A percentile compares a stretch with the other conserved stretches of the same genome.
Conservation (phyloP, 2,888 invertebrate species). For the Diaperis boleti region DNA sequence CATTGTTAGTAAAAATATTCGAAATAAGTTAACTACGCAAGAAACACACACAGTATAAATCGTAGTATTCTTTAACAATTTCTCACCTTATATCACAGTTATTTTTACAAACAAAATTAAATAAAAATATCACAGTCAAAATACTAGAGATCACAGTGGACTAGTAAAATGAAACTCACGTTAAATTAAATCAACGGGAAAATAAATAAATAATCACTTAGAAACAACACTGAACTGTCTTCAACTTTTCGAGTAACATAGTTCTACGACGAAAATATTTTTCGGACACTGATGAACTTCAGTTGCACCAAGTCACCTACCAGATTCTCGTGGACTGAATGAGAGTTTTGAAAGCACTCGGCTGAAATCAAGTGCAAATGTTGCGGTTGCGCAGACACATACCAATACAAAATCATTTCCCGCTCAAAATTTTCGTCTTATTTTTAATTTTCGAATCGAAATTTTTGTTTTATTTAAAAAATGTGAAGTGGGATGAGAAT, state of each 20-base stretch:
- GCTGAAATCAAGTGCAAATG: conserved; percentile 41
- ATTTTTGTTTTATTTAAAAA: conserved; percentile 30
- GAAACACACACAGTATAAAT: conserved; percentile 20
- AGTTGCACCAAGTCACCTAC: conserved; percentile 31
- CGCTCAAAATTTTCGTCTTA: conserved; percentile 40
- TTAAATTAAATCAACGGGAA: conserved; percentile 32
- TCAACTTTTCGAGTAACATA: conserved; percentile 26
- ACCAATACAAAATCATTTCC: conserved; percentile 42
- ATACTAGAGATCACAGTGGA: conserved; percentile 38
- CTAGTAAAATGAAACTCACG: conserved; percentile 40
- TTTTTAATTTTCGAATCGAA: conserved; percentile 42
- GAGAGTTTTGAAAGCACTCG: conserved; percentile 46
- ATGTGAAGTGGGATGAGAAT: conserved; percentile 30
- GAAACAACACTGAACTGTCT: conserved; percentile 28
- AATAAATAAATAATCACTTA: conserved; percentile 26
- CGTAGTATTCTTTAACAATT: conserved; percentile 24
- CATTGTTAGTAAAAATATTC: conserved; percentile 13
- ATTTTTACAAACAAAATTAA: conserved; percentile 37
- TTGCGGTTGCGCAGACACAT: conserved; percentile 38
- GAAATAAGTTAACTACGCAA: conserved; percentile 3
- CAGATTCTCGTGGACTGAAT: conserved; percentile 40
- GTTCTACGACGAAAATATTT: conserved; percentile 15
- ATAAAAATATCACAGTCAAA: conserved; percentile 40
- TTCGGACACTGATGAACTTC: conserved; percentile 26
- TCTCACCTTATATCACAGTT: conserved; percentile 42